phyloP scores from a whole-genome alignment of 2,113 vertebrate species.

The Nyctereutes procyonoides region DNA sequence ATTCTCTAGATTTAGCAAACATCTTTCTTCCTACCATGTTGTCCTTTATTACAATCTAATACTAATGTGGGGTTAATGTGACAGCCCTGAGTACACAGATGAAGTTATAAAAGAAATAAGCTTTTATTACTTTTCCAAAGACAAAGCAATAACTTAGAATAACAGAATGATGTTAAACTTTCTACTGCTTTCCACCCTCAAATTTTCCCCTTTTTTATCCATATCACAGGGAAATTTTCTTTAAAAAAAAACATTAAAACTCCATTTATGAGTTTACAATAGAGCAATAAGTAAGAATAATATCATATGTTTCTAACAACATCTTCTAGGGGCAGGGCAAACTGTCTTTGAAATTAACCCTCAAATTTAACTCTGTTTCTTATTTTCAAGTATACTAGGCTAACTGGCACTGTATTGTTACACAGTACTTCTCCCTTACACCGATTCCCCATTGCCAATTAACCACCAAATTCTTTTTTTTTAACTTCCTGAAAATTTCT shows the following conservation, averaged over 20 bases:
- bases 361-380: background rate
- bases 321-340: background rate
- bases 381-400: background rate
- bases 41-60: conserved; percentile 90
- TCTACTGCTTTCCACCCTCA: conserved; percentile 51
- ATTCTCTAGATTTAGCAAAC: conserved; percentile 82
- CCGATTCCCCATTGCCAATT: background rate
- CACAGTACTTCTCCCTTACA: background rate
- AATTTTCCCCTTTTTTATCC: conserved; percentile 25
- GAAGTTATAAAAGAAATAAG: conserved; percentile 89
- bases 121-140: conserved; percentile 90
- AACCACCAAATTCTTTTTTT: background rate
- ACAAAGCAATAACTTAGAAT: conserved; percentile 85
- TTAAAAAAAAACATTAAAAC: conserved; percentile 38
- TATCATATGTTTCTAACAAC: background rate
- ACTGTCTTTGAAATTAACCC: conserved; percentile 5
- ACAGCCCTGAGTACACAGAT: conserved; percentile 87
- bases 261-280: conserved; percentile 57
- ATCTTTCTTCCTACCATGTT: conserved; percentile 83
- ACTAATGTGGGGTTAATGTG: conserved; percentile 88
- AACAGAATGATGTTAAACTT: conserved; percentile 83
- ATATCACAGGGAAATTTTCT: conserved; percentile 55
- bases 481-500: background rate
- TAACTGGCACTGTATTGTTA: background rate
- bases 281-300: conserved; percentile 6